Base-by-base conservation (phyloP, 2,888 invertebrate genomes). In the Dichetophora obliterata region DNA sequence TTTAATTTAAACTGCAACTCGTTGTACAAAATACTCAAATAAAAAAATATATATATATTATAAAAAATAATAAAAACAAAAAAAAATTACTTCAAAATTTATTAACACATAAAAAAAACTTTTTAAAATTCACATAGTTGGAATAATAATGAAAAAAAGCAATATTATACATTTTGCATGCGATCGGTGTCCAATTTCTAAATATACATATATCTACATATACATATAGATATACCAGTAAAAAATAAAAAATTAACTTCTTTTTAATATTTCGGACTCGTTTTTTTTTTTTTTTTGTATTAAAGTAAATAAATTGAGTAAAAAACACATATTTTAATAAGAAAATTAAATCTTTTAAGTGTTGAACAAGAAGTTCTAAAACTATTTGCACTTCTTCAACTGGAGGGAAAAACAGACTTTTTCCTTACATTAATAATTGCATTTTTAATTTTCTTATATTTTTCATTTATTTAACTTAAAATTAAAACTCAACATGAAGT, bases 131-230 rank as follows among this genome's bases (percentile, higher is more conserved):
- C n/a, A 77, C 6, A 59, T 63, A 24, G 34, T 52, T 50, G 48
- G 27, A 59, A 19, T 63, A 76, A 72, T 65, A 43, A 77, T 43
- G 31, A 66, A 72, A 79, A n/a, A 79, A 81, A 82, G 82, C 82
- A 82, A 82, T 82, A 82, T 75, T 81, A 81, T 81, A 82, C 80
- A 82, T 81, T 82, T 82, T 82, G 81, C 81, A 81, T 81, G 81
- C 79, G 79, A 82, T 81, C 79, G 80, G 81, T 82, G 81, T 81
- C 82, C 81, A 81, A 81, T 80, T 81, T 81, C 79, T 65, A 75
- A 80, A 80, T 78, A 79, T 76, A 79, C 65, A 77, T 66, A 70
- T 75, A 65, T 43, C 52, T 75, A 74, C 31, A 81, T 73, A 70
- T 71, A 68, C 68, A 78, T 68, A 34, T 69, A 24, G 72, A 77